These are phyloP conservation scores for Vanessa cardui DNA, from an alignment of 2,888 invertebrate species.

Conservation along the genomic window DNA sequence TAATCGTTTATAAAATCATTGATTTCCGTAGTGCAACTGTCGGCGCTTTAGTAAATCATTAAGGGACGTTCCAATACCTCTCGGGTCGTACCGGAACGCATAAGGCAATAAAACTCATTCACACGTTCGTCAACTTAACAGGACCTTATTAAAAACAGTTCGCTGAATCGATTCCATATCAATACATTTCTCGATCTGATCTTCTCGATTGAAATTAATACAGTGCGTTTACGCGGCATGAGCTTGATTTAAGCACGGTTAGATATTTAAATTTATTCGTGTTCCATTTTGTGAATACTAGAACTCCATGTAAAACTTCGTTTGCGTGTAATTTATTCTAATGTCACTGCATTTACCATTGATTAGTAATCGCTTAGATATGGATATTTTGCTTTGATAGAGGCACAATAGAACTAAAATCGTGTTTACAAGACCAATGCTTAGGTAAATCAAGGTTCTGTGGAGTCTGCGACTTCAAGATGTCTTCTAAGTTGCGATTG, in stretches of 20 bases:
- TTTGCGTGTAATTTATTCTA: slow-evolving; percentile 62
- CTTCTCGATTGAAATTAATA: slow-evolving; percentile 67
- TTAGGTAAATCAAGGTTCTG: slow-evolving; percentile 20
- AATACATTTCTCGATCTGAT: slow-evolving; percentile 45
- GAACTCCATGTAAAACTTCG: slow-evolving; percentile 57
- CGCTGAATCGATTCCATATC: slow-evolving; percentile 61
- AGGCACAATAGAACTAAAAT: slow-evolving; percentile 33
- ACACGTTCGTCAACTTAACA: slow-evolving; percentile 79
- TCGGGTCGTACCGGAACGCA: slow-evolving; percentile 59
- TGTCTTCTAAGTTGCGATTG: slow-evolving; percentile 10
- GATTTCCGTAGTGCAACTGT: slow-evolving; percentile 25
- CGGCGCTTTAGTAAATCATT: slow-evolving; percentile 66
- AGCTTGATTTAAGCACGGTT: slow-evolving; percentile 32
- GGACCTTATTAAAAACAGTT: slow-evolving; percentile 78
- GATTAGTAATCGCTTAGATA: slow-evolving; percentile 42
- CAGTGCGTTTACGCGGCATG: slow-evolving; percentile 57
- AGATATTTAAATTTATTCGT: slow-evolving; percentile 67
- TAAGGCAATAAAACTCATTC: slow-evolving; percentile 80
- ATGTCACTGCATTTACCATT: slow-evolving; percentile 46
- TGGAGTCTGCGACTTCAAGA: slow-evolving; percentile 13
- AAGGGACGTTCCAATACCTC: slow-evolving; percentile 71
- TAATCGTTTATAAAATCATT: slow-evolving; percentile 25
- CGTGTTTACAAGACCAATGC: slow-evolving; percentile 29
- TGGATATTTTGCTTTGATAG: slow-evolving; percentile 38
- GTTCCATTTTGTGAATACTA: slow-evolving; percentile 61